phyloP scores from a whole-genome alignment of 2,888 invertebrate species.

The Apoda limacodes region DNA sequence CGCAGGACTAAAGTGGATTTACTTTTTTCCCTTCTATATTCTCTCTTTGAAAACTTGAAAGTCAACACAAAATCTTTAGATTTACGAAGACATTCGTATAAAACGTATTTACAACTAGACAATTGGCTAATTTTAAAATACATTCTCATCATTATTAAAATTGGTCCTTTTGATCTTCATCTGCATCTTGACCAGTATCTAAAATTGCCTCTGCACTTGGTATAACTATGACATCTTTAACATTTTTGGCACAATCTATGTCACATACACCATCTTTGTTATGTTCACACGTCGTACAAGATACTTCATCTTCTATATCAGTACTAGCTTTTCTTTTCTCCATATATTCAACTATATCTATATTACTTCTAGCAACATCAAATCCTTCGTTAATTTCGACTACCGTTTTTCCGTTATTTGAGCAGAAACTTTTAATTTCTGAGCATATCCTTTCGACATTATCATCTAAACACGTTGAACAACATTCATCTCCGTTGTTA shows the following conservation, averaged over 20 bases:
- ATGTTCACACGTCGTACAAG: conserved; percentile 30
- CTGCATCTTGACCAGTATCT: conserved; percentile 35
- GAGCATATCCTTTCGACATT: conserved; percentile 48
- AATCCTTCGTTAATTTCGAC: conserved; percentile 30
- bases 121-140: conserved; percentile 1
- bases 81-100: not conserved
- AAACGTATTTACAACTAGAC: not conserved
- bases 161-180: conserved; percentile 2
- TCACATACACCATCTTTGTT: conserved; percentile 30
- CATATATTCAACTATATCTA: conserved; percentile 28
- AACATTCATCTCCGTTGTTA: conserved; percentile 45
- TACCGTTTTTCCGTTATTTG: conserved; percentile 12
- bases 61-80: not conserved
- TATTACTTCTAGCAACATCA: conserved; percentile 32
- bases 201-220: conserved; percentile 53
- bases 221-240: conserved; percentile 52
- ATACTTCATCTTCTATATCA: conserved; percentile 21
- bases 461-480: conserved; percentile 29
- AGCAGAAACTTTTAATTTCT: conserved; percentile 46
- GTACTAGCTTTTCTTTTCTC: conserved; percentile 23
- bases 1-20: no score
- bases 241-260: conserved; percentile 36
- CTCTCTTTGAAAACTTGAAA: not conserved
- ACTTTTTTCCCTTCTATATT: no score
- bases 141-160: conserved; percentile 5